phyloP scores from a whole-genome alignment of 35 echinoderm and acorn worm species.

The Heliocidaris erythrogramma region DNA sequence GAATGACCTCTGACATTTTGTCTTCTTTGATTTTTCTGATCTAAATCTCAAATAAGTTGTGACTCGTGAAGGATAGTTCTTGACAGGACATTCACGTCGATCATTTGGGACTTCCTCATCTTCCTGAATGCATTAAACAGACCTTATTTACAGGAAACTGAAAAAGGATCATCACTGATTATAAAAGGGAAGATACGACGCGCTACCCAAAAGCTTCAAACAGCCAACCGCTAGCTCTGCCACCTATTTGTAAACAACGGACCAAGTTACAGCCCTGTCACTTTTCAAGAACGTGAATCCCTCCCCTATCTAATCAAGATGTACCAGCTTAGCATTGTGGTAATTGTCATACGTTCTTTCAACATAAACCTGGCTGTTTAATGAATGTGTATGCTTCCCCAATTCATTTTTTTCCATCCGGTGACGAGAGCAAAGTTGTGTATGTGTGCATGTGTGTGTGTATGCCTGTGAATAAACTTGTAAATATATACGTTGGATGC shows the following conservation, averaged over 20 bases:
- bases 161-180: not conserved
- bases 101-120: not conserved
- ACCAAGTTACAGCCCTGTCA: not conserved
- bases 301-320: not conserved
- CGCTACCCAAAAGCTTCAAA: not conserved
- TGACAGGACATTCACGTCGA: too few relatives aligned
- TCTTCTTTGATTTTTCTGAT: not conserved
- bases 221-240: not conserved
- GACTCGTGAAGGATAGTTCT: not conserved
- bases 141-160: not conserved
- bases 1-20: not conserved
- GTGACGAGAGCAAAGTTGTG: not conserved
- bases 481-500: slow-evolving; percentile 2
- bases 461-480: not conserved
- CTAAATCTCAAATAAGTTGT: not conserved
- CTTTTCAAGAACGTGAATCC: not conserved
- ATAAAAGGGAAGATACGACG: not conserved
- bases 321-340: slow-evolving; percentile 8
- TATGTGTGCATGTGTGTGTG: not conserved
- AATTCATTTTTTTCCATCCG: not conserved
- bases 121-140: not conserved
- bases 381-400: not conserved
- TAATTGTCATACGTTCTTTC: not conserved
- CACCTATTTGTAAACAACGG: not conserved
- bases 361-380: not conserved